Conservation (phyloP, 2,888 invertebrate genomes). For the Folsomia manolachei region DNA sequence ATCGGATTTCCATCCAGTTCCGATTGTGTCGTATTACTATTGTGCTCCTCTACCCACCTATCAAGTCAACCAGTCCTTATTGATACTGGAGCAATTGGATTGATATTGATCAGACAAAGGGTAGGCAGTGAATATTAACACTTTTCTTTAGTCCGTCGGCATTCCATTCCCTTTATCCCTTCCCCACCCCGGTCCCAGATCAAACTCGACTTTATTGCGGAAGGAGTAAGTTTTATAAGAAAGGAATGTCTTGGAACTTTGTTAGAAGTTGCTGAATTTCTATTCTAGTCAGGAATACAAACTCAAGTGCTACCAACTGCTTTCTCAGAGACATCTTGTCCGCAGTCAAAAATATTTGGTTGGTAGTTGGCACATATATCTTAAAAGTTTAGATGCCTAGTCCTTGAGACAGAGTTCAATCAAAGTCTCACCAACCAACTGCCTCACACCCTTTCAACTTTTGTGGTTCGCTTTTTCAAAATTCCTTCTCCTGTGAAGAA, state of each 20-base stretch:
- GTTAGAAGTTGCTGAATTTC: not conserved
- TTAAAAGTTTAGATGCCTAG: not conserved
- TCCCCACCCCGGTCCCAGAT: not conserved
- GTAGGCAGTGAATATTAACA: not conserved
- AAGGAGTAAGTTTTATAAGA: not conserved
- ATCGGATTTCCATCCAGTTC: slow-evolving; percentile 1
- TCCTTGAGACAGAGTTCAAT: not conserved
- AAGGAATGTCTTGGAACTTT: not conserved
- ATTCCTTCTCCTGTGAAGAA: not conserved
- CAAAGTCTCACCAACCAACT: too few species aligned
- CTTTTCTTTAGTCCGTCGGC: not conserved
- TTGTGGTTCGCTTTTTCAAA: slow-evolving; percentile 15
- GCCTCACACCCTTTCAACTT: slow-evolving; percentile 1
- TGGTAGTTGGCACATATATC: too few species aligned
- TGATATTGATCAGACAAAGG: not conserved
- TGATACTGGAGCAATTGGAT: not conserved
- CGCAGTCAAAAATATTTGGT: too few species aligned
- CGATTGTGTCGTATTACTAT: slow-evolving; percentile 5
- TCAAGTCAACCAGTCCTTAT: not conserved
- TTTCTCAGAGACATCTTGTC: too few species aligned
- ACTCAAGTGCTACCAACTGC: not conserved
- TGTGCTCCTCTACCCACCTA: not conserved
- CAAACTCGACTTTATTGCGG: not conserved
- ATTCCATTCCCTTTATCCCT: not conserved
- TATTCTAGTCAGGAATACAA: not conserved